phyloP scores from a whole-genome alignment of 1,140 invertebrate genomes.

The Pseudomyrmex cubaensis region DNA sequence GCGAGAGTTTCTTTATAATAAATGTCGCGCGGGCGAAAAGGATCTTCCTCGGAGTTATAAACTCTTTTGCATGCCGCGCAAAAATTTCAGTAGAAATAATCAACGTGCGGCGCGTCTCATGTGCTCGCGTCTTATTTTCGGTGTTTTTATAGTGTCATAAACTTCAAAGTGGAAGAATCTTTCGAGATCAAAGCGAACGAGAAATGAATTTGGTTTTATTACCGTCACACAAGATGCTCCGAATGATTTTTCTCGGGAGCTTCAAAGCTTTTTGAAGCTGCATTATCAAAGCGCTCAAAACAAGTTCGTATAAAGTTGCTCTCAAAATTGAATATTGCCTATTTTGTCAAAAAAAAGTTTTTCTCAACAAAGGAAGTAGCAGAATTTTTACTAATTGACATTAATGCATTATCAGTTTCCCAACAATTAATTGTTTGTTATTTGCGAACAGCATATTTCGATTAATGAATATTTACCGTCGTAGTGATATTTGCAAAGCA shows the following conservation, averaged over 20 bases:
- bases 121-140: slow-evolving; percentile 21
- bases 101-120: neutral
- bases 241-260: neutral
- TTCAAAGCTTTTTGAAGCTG: neutral
- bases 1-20: neutral
- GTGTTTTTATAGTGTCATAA: slow-evolving; percentile 24
- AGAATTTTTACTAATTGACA: slow-evolving; percentile 29
- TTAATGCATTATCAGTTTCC: slow-evolving; percentile 61
- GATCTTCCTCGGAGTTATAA: neutral
- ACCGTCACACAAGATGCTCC: neutral
- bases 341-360: neutral
- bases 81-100: slow-evolving; percentile 33
- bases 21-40: neutral
- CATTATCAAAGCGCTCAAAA: slow-evolving; percentile 16
- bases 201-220: slow-evolving; percentile 41
- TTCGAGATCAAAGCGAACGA: slow-evolving; percentile 37
- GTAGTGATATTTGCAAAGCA: slow-evolving; percentile 65
- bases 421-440: slow-evolving; percentile 62
- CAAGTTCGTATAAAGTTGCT: too few relatives aligned
- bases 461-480: slow-evolving; percentile 72
- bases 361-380: neutral
- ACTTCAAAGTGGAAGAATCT: slow-evolving; percentile 12
- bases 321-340: neutral
- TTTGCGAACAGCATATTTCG: slow-evolving; percentile 63
- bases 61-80: neutral